Evolutionary conservation across 2,888 invertebrate genomes (phyloP), one percentile per base, ranked within the genome.

Genomic region (Amphipyra berbera): DNA sequence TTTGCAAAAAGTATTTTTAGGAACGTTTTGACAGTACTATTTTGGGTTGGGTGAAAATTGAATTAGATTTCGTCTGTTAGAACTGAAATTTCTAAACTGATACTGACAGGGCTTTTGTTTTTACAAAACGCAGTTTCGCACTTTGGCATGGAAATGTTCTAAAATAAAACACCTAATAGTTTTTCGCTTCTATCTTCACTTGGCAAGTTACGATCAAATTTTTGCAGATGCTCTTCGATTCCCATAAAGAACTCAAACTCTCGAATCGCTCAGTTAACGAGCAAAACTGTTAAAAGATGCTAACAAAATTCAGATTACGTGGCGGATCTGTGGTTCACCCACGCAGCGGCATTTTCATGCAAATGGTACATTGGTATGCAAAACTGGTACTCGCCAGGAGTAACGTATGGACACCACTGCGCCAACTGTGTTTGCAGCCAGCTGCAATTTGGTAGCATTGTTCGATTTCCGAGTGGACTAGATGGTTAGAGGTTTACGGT

Each of bases 291-390:
- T 55, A 50, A 37, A 40, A 10, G 45, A 42, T 30, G n/a, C 14
- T 27, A 49, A 56, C 48, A 48, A 56, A 60, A 48, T n/a, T 0
- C 1, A 27, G 12, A 53, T 42, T 14, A 48, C 15, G 48, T 4
- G 21, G 15, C 14, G 37, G 38, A 56, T 72, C 47, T 68, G 44
- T n/a, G 37, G 13, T 41, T 37, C 40, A 30, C 27, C 14, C 40
- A 53, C 44, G 40, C 33, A 10, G 6, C 7, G 13, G 42, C 30
- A 72, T 59, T 54, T 66, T 52, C 61, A 68, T 69, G 61, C 61
- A 68, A 68, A 69, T 73, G 1, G 13, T 37, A 56, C 55, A 53
- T 69, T 69, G 33, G 45, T 68, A 68, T 68, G 69, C 74, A 68
- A 46, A 40, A 42, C 13, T 0, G 5, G 14, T 9, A 27, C 21